Evolutionary conservation across 35 echinoderm and acorn worm genomes (phyloP).

Genomic region (Apostichopus parvimensis): DNA sequence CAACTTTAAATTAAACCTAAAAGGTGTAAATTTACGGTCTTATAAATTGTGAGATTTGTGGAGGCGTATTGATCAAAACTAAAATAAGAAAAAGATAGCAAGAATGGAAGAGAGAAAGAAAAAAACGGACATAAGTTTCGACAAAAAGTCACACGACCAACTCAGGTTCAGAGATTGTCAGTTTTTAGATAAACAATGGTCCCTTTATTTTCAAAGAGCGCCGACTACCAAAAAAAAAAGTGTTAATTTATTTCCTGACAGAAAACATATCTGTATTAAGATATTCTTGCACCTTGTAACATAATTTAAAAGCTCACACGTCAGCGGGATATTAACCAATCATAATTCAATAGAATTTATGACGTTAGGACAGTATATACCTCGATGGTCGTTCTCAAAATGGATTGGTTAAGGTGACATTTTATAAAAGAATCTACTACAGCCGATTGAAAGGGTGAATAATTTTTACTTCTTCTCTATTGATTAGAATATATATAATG

Average conservation of each 20-base stretch:
- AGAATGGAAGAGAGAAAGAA: background rate
- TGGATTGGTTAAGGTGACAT: background rate
- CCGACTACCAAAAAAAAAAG: slow-evolving; percentile 22
- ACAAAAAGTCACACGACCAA: slow-evolving; percentile 22
- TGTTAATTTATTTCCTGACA: slow-evolving; percentile 31
- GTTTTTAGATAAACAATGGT: slow-evolving; percentile 7
- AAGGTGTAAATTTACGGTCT: background rate
- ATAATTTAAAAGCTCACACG: slow-evolving; percentile 34
- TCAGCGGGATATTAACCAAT: background rate
- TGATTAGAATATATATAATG: too few relatives aligned
- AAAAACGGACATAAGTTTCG: background rate
- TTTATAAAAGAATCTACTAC: too few relatives aligned
- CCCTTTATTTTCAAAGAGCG: slow-evolving; percentile 9
- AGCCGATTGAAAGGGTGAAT: too few relatives aligned
- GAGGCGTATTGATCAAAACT: slow-evolving; percentile 26
- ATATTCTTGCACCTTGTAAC: slow-evolving; percentile 6
- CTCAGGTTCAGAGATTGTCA: background rate
- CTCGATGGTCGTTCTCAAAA: slow-evolving; percentile 2
- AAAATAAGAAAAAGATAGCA: too few relatives aligned
- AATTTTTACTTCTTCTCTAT: too few relatives aligned
- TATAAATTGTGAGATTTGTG: slow-evolving; percentile 10
- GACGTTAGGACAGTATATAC: background rate
- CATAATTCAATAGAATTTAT: slow-evolving; percentile 26
- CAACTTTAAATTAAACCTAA: too few relatives aligned
- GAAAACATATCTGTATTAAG: slow-evolving; percentile 15